Evolutionary conservation across 2,888 invertebrate genomes (phyloP), one percentile per base, ranked within the genome.

Genomic region (Pheosia gnoma): DNA sequence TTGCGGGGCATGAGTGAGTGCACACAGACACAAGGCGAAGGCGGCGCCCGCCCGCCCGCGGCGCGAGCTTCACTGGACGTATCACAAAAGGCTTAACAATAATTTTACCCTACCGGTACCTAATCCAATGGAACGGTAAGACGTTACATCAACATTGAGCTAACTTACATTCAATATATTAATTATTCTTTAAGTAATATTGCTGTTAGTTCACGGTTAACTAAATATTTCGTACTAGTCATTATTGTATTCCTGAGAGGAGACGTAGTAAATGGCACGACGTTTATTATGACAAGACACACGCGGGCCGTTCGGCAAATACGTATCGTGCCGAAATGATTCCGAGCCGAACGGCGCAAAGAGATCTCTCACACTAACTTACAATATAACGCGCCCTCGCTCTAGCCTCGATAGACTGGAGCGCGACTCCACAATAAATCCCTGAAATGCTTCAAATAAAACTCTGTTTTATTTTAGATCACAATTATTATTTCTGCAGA

Each of bases 381-480:
- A 87, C 71, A 82, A 77, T 79, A 81, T 79, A 80, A 81, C 86
- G 88, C 88, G 86, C 86, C 85, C 75, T 81, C 75, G 58, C 71
- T 85, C 91, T 90, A 93, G 93, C 92, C 90, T 84, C 84, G 93
- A 92, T 91, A 91, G 91, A 86, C 72, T 80, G 79, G 87, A 89
- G 89, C 92, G 90, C 91, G 86, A 90, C 89, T 85, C 88, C 83
- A 85, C 82, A 88, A 87, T 81, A 81, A 84, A 85, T 88, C 86
- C 90, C 88, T 89, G 88, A 92, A 91, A 91, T 88, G 89, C 88
- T 88, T 85, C 85, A 93, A 93, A 93, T 93, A 92, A 93, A 93
- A 93, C 92, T 93, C 90, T 90, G 92, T 93, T 93, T 93, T 91
- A 92, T 91, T 90, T 82, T 75, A 86, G 82, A 92, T 92, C 91